phyloP scores from a whole-genome alignment of 2,888 invertebrate genomes.

The Acanthoscelides obtectus region DNA sequence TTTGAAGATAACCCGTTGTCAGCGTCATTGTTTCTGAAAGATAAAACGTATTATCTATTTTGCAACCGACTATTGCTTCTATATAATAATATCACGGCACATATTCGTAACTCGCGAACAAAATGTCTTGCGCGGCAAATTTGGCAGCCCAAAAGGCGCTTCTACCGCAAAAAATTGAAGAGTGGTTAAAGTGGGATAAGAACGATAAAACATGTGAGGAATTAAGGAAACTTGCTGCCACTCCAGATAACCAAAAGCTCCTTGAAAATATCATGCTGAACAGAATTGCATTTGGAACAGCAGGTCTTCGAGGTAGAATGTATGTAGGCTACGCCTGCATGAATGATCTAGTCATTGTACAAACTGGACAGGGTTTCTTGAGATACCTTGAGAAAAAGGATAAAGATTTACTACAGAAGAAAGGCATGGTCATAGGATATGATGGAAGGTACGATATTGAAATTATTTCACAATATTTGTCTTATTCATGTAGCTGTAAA shows the following conservation, averaged over 20 bases:
- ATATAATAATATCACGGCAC: not conserved
- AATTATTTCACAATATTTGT: too few relatives aligned
- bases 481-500: too few relatives aligned
- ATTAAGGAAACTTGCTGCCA: slow-evolving; percentile 54
- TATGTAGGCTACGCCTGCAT: slow-evolving; percentile 87
- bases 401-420: slow-evolving; percentile 53
- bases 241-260: slow-evolving; percentile 43
- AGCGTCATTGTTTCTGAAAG: not conserved
- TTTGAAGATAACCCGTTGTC: not conserved
- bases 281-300: slow-evolving; percentile 85
- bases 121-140: not conserved
- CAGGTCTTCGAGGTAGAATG: slow-evolving; percentile 90
- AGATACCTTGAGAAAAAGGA: slow-evolving; percentile 65
- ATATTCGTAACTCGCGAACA: not conserved
- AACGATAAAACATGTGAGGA: slow-evolving; percentile 62
- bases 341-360: slow-evolving; percentile 95
- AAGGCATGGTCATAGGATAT: slow-evolving; percentile 84
- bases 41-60: not conserved
- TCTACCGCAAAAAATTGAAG: slow-evolving; percentile 52
- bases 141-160: not conserved
- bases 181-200: slow-evolving; percentile 75
- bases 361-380: slow-evolving; percentile 87
- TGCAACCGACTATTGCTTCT: not conserved
- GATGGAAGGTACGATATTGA: slow-evolving; percentile 87
- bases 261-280: slow-evolving; percentile 61